Base-by-base conservation (phyloP, 2,888 invertebrate genomes). In the Osmoderma eremita region DNA sequence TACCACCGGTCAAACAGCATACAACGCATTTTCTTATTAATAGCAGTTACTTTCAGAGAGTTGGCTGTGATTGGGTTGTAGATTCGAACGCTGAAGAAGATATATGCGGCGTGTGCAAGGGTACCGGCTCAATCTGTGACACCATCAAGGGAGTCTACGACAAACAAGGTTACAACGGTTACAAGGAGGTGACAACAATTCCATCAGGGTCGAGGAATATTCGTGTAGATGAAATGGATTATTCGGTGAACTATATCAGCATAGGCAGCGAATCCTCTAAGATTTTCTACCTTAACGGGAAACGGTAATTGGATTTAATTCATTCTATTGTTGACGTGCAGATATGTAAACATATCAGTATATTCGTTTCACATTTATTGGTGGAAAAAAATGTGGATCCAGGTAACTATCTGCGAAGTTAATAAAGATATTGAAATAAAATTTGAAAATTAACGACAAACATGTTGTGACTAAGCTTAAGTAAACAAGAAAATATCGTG, bases 31-130 rank as follows among this genome's bases (percentile, higher is more conserved):
- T 50, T 63, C 63, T 63, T 30, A 63, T 61, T 61, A 61, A 61
- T 18, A 61, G 58, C 58, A 61, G 58, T 62, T 61, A 56, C 50
- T 65, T 65, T 86, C 86, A 94, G 90, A 90, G 89, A 84, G 92
- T 95, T 62, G 93, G 95, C n/a, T 95, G 95, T 83, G 95, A 95
- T 83, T 95, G 94, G 94, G 83, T 88, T 63, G 89, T 95, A 53
- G 92, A 92, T 77, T 94, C 94, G 0, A 87, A 87, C 62, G 86
- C 90, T 30, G 86, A 88, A 74, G 94, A 94, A 77, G 95, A 95
- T 81, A 87, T 89, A 51, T 95, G 95, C 79, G 95, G 95, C 4
- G 85, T 93, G 58, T 95, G 95, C 78, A 91, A 91, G 74, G 95
- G 95, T 3, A 89, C 91, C 78, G 93, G 94, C 8, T 89, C 90